phyloP scores from a whole-genome alignment of 2,888 invertebrate genomes.

The Smittia sp. region DNA sequence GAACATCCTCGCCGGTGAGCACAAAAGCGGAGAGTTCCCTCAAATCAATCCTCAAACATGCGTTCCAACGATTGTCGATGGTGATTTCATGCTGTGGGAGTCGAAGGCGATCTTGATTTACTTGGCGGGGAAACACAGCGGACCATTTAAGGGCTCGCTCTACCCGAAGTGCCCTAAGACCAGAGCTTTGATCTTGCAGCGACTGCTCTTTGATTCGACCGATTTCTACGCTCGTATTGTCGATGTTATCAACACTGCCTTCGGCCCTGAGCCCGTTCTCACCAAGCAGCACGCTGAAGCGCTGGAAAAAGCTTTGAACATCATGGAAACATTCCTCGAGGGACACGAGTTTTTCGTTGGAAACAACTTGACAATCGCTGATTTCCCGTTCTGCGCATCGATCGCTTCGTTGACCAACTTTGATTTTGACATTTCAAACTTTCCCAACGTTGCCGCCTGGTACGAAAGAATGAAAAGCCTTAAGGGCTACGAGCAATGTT shows the following conservation, averaged over 20 bases:
- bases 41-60: slow-evolving; percentile 56
- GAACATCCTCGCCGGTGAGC: background rate
- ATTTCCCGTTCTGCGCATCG: slow-evolving; percentile 54
- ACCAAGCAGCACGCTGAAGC: slow-evolving; percentile 43
- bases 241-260: slow-evolving; percentile 48
- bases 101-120: slow-evolving; percentile 55
- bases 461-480: slow-evolving; percentile 52
- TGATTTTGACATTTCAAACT: slow-evolving; percentile 53
- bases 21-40: slow-evolving; percentile 42
- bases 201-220: slow-evolving; percentile 55
- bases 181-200: slow-evolving; percentile 54
- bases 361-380: slow-evolving; percentile 57
- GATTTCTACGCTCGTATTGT: slow-evolving; percentile 55
- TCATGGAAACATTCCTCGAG: slow-evolving; percentile 54
- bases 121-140: slow-evolving; percentile 53
- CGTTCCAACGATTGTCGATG: slow-evolving; percentile 58
- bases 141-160: slow-evolving; percentile 50
- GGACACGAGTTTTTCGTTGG: slow-evolving; percentile 56
- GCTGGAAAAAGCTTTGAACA: slow-evolving; percentile 54
- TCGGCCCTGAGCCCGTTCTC: background rate
- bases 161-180: slow-evolving; percentile 54
- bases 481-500: slow-evolving; percentile 5
- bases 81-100: slow-evolving; percentile 57
- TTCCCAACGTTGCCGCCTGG: slow-evolving; percentile 54
- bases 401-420: slow-evolving; percentile 46